Evolutionary conservation across 92 coral and sea anemone species (phyloP).

Genomic region (Siderastrea siderea): DNA sequence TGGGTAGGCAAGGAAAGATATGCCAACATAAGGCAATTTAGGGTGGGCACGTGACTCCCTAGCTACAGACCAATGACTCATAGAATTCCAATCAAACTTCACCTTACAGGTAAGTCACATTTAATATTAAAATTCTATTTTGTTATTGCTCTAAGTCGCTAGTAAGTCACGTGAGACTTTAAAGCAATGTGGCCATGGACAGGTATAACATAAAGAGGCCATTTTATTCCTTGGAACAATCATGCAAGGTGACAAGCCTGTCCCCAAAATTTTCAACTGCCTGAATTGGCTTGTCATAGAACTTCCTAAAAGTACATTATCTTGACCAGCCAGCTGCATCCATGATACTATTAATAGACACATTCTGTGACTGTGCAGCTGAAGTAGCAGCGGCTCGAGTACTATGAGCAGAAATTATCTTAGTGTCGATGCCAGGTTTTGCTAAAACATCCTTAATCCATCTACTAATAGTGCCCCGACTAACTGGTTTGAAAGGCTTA

Average conservation of each 20-base stretch:
- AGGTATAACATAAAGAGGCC: not conserved
- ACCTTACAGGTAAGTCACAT: constrained; percentile 15
- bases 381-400: not conserved
- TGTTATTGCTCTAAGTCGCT: constrained; percentile 11
- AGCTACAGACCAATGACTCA: no score
- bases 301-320: constrained; percentile 12
- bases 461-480: constrained; percentile 28
- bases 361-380: constrained; percentile 1
- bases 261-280: constrained; percentile 26
- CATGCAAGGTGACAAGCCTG: not conserved
- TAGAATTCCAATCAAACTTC: constrained; percentile 1
- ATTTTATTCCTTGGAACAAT: not conserved
- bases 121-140: constrained; percentile 5
- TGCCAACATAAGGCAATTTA: not conserved
- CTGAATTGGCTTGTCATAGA: constrained; percentile 26
- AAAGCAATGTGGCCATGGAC: constrained; percentile 17
- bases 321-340: constrained; percentile 22
- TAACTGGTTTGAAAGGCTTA: constrained; percentile 44
- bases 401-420: constrained; percentile 21
- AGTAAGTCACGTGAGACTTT: not conserved
- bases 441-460: constrained; percentile 20
- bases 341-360: constrained; percentile 7
- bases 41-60: constrained; percentile 44
- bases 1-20: not conserved
- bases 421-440: constrained; percentile 1